Percentiles rank a stretch among this genome's conserved stretches.
These are phyloP conservation scores for Echeneis naucrates DNA, from an alignment of 2,797 vertebrate genomes.

Conservation along the genomic window DNA sequence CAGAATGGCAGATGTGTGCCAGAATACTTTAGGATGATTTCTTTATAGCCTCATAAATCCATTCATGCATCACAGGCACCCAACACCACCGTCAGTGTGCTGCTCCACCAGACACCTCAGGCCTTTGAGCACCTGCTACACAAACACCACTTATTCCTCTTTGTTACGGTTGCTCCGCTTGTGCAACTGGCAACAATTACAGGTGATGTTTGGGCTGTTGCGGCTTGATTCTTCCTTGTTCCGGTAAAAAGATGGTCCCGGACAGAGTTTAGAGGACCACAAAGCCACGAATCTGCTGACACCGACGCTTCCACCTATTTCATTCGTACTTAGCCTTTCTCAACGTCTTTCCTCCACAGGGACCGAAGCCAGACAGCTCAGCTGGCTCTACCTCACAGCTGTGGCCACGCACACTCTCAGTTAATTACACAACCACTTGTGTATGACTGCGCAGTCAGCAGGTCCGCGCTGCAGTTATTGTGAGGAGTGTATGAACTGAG, in stretches of 20 bases:
- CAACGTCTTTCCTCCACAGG: constrained; percentile 53
- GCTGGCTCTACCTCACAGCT: constrained; percentile 68
- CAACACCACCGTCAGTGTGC: constrained; percentile 52
- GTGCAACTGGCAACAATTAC: constrained; percentile 27
- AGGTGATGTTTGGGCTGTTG: constrained; percentile 35
- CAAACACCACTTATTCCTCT: constrained; percentile 51
- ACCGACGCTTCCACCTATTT: constrained; percentile 25
- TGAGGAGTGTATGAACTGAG: constrained; percentile 44
- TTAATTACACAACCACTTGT: constrained; percentile 74
- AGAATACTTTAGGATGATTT: constrained; percentile 76
- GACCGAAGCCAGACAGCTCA: constrained; percentile 54
- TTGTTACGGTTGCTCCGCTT: constrained; percentile 17
- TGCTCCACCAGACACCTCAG: constrained; percentile 40
- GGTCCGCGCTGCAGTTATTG: constrained; percentile 46
- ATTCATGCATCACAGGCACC: constrained; percentile 68
- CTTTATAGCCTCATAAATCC: constrained; percentile 81
- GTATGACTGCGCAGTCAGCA: constrained; percentile 72
- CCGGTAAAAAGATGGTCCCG: constrained; percentile 20
- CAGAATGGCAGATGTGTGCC: constrained; percentile 75
- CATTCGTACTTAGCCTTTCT: constrained; percentile 50
- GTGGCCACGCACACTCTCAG: constrained; percentile 55
- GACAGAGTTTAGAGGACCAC: constrained; percentile 36
- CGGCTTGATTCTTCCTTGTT: constrained; percentile 3
- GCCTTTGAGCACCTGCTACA: constrained; percentile 59
- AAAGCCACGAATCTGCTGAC: constrained; percentile 70